These are phyloP conservation scores for Lingula anatina DNA, from an alignment of 2,888 invertebrate species.

Conservation along the genomic window DNA sequence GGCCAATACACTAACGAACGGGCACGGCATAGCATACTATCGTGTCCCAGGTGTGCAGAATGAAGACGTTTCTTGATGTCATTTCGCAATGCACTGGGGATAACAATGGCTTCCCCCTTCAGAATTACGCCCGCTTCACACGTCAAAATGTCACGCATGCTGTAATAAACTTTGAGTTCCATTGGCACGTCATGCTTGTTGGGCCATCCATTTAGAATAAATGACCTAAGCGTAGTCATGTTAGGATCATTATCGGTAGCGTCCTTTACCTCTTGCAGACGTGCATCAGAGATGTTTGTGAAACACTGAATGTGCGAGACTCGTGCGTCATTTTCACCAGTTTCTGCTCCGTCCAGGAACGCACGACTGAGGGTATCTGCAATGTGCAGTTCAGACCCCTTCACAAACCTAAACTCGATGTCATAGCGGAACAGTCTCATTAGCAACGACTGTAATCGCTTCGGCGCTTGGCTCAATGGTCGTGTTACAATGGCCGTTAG, in stretches of 20 bases:
- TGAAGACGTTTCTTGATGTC: not conserved
- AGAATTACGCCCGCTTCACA: not conserved
- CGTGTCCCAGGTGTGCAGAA: not conserved
- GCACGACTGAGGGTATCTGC: constrained; percentile 7
- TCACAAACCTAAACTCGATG: not conserved
- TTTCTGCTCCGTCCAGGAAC: constrained; percentile 1
- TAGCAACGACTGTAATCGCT: constrained; percentile 2
- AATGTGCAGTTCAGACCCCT: constrained; percentile 1
- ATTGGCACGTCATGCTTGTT: not conserved
- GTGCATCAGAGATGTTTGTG: not conserved
- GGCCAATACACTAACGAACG: not conserved
- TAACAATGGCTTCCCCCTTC: not conserved
- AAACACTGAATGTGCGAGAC: not conserved
- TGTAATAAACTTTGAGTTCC: not conserved
- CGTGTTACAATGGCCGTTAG: constrained; percentile 1
- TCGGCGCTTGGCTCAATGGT: constrained; percentile 4
- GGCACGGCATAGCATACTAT: not conserved
- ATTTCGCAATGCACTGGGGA: not conserved
- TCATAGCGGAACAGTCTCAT: constrained; percentile 4
- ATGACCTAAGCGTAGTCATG: not conserved
- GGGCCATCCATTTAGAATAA: constrained; percentile 1
- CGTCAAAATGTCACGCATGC: not conserved
- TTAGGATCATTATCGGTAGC: constrained; percentile 1
- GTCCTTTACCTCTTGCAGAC: constrained; percentile 1
- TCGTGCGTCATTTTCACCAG: not conserved